phyloP scores from a whole-genome alignment of 2,797 vertebrate species.

The Alectoris magna region DNA sequence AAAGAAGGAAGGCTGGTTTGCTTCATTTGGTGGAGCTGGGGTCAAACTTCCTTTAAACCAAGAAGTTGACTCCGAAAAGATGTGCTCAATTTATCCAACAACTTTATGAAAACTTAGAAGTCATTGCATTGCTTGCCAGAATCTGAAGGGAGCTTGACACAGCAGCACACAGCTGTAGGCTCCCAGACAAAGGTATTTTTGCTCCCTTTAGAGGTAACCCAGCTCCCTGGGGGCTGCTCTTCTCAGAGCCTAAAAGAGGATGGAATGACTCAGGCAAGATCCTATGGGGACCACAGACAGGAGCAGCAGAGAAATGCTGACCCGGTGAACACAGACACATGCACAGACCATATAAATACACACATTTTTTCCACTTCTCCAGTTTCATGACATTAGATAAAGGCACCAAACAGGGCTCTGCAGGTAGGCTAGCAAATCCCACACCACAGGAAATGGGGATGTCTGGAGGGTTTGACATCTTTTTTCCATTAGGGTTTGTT shows the following conservation, averaged over 20 bases:
- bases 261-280: rapidly evolving
- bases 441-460: background rate
- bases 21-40: background rate
- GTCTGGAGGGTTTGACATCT: background rate
- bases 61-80: background rate
- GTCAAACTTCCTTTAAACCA: background rate
- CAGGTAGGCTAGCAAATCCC: background rate
- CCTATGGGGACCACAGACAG: background rate
- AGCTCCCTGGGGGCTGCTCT: background rate
- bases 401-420: background rate
- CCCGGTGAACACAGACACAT: rapidly evolving
- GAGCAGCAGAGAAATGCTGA: background rate
- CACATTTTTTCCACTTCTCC: background rate
- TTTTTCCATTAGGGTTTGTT: slow-evolving; percentile 41
- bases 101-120: background rate
- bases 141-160: background rate
- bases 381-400: background rate
- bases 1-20: background rate
- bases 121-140: background rate
- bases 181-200: background rate
- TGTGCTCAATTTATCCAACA: background rate
- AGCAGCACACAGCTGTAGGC: background rate
- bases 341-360: background rate
- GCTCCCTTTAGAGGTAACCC: background rate
- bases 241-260: background rate